Percentiles rank a stretch among this genome's conserved stretches.
Conservation (phyloP, 2,113 vertebrate species). For the Bungarus multicinctus region DNA sequence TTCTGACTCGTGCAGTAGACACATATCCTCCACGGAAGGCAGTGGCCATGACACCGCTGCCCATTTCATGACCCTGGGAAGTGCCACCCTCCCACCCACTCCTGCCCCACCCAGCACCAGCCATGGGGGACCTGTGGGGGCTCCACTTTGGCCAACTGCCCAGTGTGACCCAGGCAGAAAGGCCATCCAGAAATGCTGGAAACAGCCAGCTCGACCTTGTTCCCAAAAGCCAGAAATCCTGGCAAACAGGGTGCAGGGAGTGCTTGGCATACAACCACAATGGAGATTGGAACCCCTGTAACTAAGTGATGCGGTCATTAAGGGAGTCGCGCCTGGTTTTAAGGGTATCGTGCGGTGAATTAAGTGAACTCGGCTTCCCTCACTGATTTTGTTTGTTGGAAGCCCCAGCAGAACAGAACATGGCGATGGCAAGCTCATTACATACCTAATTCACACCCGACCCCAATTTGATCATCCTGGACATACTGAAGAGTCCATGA, state of each 20-base stretch:
- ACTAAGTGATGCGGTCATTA: too few species aligned
- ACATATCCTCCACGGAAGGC: too few species aligned
- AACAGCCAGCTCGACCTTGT: neutral
- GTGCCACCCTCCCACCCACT: neutral
- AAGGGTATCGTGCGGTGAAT: too few species aligned
- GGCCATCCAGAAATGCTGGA: neutral
- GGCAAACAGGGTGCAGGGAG: too few species aligned
- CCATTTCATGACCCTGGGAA: neutral
- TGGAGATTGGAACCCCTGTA: too few species aligned
- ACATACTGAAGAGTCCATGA: neutral
- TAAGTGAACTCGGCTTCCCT: too few species aligned
- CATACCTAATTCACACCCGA: neutral
- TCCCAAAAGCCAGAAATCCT: neutral
- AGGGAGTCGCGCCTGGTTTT: too few species aligned
- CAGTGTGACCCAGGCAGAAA: neutral
- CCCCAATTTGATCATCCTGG: neutral
- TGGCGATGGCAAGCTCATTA: neutral
- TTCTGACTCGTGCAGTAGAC: too few species aligned
- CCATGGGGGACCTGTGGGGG: too few species aligned
- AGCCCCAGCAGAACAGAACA: too few species aligned
- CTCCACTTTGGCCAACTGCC: neutral
- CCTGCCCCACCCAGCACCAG: neutral
- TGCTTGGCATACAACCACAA: too few species aligned
- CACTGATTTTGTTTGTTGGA: too few species aligned
- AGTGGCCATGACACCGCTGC: rapidly evolving